These are phyloP conservation scores for Caerostris darwini DNA, from an alignment of 1,140 invertebrate species.

Conservation along the genomic window DNA sequence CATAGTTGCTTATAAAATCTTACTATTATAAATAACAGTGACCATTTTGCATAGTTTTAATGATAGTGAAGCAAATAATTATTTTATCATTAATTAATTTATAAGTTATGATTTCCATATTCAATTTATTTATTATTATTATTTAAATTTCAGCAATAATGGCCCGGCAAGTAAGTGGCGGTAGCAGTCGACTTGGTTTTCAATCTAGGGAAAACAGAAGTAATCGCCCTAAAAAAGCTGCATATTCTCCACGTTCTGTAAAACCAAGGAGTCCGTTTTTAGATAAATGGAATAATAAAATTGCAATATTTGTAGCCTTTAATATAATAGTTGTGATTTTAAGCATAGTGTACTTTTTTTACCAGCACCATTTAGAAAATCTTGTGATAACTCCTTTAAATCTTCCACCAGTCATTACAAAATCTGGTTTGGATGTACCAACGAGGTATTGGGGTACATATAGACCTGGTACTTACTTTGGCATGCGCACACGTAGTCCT, in stretches of 20 bases:
- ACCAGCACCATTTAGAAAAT: slow-evolving; percentile 92
- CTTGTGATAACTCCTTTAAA: slow-evolving; percentile 93
- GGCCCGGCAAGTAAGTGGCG: background rate
- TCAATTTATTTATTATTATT: background rate
- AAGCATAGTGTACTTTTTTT: slow-evolving; percentile 86
- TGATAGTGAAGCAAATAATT: too few relatives aligned
- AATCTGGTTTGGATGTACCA: slow-evolving; percentile 87
- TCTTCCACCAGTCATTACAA: slow-evolving; percentile 88
- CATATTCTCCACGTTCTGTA: background rate
- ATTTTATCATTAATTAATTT: too few relatives aligned
- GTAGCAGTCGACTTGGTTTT: background rate
- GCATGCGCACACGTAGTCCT: slow-evolving; percentile 93
- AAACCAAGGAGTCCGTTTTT: slow-evolving; percentile 43
- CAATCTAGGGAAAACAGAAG: slow-evolving; percentile 3
- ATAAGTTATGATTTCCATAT: too few relatives aligned
- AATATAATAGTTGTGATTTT: slow-evolving; percentile 73
- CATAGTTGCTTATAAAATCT: too few relatives aligned
- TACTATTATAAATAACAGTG: too few relatives aligned
- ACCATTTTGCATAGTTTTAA: too few relatives aligned
- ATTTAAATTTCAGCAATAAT: slow-evolving; percentile 24
- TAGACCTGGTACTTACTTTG: slow-evolving; percentile 83
- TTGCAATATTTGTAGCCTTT: slow-evolving; percentile 69
- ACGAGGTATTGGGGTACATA: slow-evolving; percentile 87
- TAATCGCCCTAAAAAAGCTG: background rate
- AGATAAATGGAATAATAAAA: slow-evolving; percentile 72